Evolutionary conservation across 2,888 invertebrate species (phyloP).

Genomic region (Andrena fulva): DNA sequence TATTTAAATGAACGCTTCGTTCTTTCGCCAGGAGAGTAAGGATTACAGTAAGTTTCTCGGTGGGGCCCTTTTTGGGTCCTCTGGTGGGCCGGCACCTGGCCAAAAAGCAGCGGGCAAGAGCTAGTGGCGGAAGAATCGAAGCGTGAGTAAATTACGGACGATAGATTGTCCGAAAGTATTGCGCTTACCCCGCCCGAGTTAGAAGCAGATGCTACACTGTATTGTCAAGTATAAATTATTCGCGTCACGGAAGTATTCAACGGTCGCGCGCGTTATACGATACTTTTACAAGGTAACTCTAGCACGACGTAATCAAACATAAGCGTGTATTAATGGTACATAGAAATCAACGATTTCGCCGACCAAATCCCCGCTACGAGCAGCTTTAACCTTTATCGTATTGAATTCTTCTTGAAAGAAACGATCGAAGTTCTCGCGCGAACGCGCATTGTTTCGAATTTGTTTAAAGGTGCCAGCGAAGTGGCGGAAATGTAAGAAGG

Average conservation of each 20-base stretch:
- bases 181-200: constrained; percentile 77
- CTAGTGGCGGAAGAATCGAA: constrained; percentile 31
- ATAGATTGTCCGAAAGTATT: constrained; percentile 55
- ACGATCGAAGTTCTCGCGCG: background rate
- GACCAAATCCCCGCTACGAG: constrained; percentile 29
- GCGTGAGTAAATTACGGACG: background rate
- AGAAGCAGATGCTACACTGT: constrained; percentile 40
- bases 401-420: background rate
- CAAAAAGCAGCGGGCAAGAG: background rate
- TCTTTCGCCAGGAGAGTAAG: constrained; percentile 24
- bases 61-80: background rate
- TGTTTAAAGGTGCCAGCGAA: background rate
- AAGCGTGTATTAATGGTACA: constrained; percentile 35
- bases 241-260: constrained; percentile 12
- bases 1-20: constrained; percentile 10
- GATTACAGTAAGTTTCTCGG: background rate
- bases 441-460: background rate
- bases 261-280: constrained; percentile 19
- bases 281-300: constrained; percentile 42
- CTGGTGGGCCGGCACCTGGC: background rate
- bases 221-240: constrained; percentile 37
- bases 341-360: constrained; percentile 54
- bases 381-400: constrained; percentile 52
- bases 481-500: background rate
- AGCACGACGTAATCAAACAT: constrained; percentile 31